These are phyloP conservation scores for Nomada goodeniana DNA, from an alignment of 2,888 invertebrate species.

Conservation along the genomic window DNA sequence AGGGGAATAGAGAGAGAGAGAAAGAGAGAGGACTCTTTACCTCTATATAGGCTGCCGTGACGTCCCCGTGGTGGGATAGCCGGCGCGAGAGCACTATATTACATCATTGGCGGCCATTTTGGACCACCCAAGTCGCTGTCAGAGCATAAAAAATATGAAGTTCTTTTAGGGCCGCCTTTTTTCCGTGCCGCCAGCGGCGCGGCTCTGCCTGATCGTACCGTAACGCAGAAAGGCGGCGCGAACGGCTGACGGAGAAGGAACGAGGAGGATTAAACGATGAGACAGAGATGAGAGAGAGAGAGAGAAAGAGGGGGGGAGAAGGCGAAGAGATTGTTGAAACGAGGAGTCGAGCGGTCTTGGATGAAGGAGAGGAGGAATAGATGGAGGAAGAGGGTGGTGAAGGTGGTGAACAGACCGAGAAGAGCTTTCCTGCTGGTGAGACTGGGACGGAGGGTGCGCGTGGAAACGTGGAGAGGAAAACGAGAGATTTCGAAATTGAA, in stretches of 20 bases:
- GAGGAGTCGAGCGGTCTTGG: conserved; percentile 4
- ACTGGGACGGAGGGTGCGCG: conserved; percentile 24
- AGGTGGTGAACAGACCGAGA: conserved; percentile 19
- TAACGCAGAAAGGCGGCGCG: conserved; percentile 77
- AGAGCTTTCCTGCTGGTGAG: background rate
- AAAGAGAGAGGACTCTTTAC: conserved; percentile 47
- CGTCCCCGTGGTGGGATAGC: conserved; percentile 59
- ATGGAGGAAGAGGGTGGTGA: conserved; percentile 8
- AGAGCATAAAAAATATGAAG: conserved; percentile 84
- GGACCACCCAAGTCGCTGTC: conserved; percentile 84
- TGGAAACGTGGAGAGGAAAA: conserved; percentile 31
- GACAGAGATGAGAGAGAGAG: conserved; percentile 26
- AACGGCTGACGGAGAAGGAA: conserved; percentile 60
- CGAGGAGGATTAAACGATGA: conserved; percentile 47
- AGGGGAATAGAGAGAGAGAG: too few species aligned
- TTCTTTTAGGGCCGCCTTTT: conserved; percentile 85
- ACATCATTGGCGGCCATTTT: conserved; percentile 85
- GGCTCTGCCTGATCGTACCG: conserved; percentile 75
- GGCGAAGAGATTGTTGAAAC: conserved; percentile 34
- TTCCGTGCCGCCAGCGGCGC: conserved; percentile 82
- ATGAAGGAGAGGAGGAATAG: conserved; percentile 38
- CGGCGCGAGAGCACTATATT: conserved; percentile 81
- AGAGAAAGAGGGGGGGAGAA: conserved; percentile 25
- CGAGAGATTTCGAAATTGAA: conserved; percentile 55
- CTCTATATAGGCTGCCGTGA: conserved; percentile 71